Evolutionary conservation across 2,113 vertebrate species (phyloP), one percentile per base, ranked within the genome.

Genomic region (Atherinomorus stipes): DNA sequence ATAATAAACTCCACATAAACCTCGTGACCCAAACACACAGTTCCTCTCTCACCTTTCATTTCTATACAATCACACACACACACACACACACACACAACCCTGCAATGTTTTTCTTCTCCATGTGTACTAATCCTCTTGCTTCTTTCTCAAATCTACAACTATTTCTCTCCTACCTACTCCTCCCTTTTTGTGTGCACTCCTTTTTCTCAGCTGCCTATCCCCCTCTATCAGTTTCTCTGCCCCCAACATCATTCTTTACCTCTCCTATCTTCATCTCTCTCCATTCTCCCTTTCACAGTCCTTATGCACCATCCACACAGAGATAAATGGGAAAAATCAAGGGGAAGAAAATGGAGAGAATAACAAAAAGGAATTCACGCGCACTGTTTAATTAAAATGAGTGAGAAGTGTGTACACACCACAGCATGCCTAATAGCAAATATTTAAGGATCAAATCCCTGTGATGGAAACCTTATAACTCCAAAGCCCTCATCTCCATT

Each of bases 391-490:
- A 88, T 89, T 86, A 89, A 84, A 85, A 76, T 49, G 58, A 71
- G 69, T 75, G 68, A 54, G 74, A 45, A 77, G 60, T 37, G 51
- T 69, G 70, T 26, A 83, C 49, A 74, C 71, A 56, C 68, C 49
- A 72, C 74, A 60, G 72, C 71, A 65, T 58, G 76, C 76, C 74
- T 79, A 83, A 85, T 60, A 75, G 76, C 76, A 85, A 89, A 89
- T 80, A 87, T 81, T 78, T 82, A 81, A 84, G 84, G 80, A 89
- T 90, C 61, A 83, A 86, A 76, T 80, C 75, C 81, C 9, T 38
- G 80, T 83, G 81, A 85, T 85, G 76, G 90, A 85, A 91, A 85
- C 76, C 85, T 82, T 79, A 84, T 86, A 87, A 86, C 60, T 81
- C 76, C 62, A 64, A 77, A 86, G 74, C 68, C 65, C 67, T 65